These are phyloP conservation scores for Scophthalmus maximus DNA, from an alignment of 2,113 vertebrate species.

Conservation along the genomic window DNA sequence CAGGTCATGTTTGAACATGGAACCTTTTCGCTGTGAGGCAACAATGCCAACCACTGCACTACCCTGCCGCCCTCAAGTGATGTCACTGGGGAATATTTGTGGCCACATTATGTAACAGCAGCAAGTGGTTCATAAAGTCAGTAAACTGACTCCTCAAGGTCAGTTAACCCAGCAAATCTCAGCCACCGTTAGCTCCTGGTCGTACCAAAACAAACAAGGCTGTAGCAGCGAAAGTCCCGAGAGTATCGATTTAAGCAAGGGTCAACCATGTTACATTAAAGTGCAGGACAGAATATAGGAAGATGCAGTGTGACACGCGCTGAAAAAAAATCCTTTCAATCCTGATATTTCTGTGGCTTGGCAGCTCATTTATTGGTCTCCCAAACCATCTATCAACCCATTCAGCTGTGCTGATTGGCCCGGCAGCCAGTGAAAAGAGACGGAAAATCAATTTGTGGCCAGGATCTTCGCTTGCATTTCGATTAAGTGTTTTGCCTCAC, in stretches of 20 bases:
- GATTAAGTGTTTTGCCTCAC: constrained; percentile 35
- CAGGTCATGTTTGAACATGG: too few species aligned
- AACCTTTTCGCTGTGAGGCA: not conserved
- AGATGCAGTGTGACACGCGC: not conserved
- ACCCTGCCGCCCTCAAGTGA: too few species aligned
- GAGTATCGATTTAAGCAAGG: not conserved
- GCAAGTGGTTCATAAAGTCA: not conserved
- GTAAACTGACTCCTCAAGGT: not conserved
- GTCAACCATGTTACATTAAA: not conserved
- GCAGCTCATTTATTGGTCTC: constrained; percentile 53
- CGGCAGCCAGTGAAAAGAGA: constrained; percentile 16
- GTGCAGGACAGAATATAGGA: not conserved
- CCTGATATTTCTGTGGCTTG: not conserved
- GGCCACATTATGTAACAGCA: not conserved
- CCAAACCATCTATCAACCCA: constrained; percentile 56
- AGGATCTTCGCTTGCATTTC: constrained; percentile 44
- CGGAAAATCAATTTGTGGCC: constrained; percentile 50
- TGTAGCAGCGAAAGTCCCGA: not conserved
- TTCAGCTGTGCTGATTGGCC: constrained; percentile 57
- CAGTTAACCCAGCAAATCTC: not conserved
- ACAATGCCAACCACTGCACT: too few species aligned
- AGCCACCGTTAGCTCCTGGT: not conserved
- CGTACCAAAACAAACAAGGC: not conserved
- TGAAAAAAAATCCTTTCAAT: constrained; percentile 10
- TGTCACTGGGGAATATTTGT: too few species aligned